Base-by-base conservation (phyloP, 1,140 invertebrate genomes). In the Zaprionus vittiger region DNA sequence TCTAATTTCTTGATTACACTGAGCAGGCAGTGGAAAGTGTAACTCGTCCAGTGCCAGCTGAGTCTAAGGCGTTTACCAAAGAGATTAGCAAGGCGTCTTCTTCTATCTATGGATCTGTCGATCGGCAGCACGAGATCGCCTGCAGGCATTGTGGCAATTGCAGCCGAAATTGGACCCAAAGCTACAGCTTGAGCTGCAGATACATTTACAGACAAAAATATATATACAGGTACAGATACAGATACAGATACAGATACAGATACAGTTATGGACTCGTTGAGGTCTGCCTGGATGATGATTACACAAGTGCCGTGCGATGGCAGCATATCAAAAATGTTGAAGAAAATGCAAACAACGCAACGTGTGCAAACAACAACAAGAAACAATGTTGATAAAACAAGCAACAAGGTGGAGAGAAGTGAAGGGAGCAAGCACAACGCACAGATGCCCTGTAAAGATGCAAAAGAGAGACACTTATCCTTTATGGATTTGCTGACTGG, bases 1-100 rank as follows among this genome's bases (percentile, higher is more conserved):
- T 89, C 84, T 87, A 87, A 87, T 87, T 87, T 87, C 72, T 89
- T 83, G 84, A 89, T 87, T 89, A 87, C 80, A 87, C 81, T 83
- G 67, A 37, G 63, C 62, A 69, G 47, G 17, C 64, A 52, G 31
- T 49, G 64, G 34, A 54, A 37, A 56, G 31, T 49, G 72, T 22
- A 74, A 28, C 70, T 59, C 65, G 44, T 9, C 17, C 15, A 47
- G 44, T 47, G 44, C n/a, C 44, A 49, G 47, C 47, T 49, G 20
- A 74, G 17, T 17, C 15, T 11, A 20, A 37, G n/a, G 49, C 64
- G 63, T 87, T 87, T 86, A 59, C 57, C 64, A 41, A 80, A 83
- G 80, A 79, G 83, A 86, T 83, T 86, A 83, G 73, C 83, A 80
- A 22, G 17, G 47, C 17, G 47, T 49, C 47, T 49, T 73, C 38